Percentiles rank a stretch among this genome's conserved stretches.
These are phyloP conservation scores for Philhelius pedissequus DNA, from an alignment of 2,888 invertebrate species.

Conservation along the genomic window DNA sequence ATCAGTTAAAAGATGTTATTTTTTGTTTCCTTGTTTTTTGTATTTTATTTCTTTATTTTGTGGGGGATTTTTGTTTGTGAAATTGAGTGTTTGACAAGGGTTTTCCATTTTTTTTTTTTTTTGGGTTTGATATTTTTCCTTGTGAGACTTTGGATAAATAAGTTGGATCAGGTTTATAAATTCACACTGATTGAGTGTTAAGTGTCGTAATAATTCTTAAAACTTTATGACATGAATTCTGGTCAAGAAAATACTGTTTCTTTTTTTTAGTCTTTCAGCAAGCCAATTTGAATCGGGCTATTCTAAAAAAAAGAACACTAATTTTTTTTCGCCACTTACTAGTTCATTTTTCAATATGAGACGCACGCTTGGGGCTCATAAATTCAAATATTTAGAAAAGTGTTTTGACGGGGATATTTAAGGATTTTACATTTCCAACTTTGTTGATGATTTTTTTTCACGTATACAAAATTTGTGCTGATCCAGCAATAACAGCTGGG, in stretches of 20 bases:
- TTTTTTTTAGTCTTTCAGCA: background rate
- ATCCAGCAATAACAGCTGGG: too few relatives aligned
- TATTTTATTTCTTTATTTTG: background rate
- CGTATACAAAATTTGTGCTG: too few relatives aligned
- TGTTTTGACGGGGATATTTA: too few relatives aligned
- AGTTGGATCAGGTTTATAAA: background rate
- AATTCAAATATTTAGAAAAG: too few relatives aligned
- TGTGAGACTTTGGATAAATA: background rate
- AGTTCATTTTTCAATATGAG: too few relatives aligned
- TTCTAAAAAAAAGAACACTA: too few relatives aligned
- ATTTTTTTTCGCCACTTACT: too few relatives aligned
- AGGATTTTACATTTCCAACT: too few relatives aligned
- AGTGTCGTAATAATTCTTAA: background rate
- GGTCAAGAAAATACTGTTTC: background rate
- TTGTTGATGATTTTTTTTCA: too few relatives aligned
- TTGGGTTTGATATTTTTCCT: constrained; percentile 19
- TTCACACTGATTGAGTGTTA: constrained; percentile 4
- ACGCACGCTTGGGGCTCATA: too few relatives aligned
- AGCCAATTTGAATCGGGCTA: too few relatives aligned
- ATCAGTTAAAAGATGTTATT: constrained; percentile 38
- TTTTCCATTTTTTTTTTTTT: constrained; percentile 52
- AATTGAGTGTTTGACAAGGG: constrained; percentile 44
- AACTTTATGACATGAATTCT: background rate
- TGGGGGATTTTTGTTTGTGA: constrained; percentile 20
- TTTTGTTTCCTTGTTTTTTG: constrained; percentile 21